Base-by-base conservation (phyloP, 2,797 vertebrate species). In the Enteromius viviparus region DNA sequence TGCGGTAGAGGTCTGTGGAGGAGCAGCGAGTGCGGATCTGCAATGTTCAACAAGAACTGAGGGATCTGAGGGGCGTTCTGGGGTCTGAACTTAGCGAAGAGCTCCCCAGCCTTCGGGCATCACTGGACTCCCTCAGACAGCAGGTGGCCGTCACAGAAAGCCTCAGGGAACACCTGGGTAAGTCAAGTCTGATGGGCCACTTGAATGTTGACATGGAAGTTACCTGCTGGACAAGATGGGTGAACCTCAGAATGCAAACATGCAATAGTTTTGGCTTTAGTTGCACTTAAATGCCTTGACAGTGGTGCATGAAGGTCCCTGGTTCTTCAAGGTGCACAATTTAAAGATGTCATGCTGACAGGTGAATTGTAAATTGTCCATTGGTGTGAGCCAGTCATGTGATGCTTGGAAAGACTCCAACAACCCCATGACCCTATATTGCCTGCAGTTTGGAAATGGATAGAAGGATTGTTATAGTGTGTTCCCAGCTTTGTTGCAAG, bases 121-220 rank as follows among this genome's bases (percentile, higher is more conserved):
- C 93, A 0, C 90, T 97, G 83, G 95, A 96, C 53, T 92, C 91
- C 0, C 55, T 96, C 71, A 95, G 95, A 42, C 92, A 96, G 90
- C 96, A 96, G 84, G 94, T 98, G 68, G 93, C 95, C 3, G 85
- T 94, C 71, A 92, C 95, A 40, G 96, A 97, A 87, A 93, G 92
- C 3, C 94, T 95, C 0, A 92, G 91, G 75, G 95, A 95, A 49
- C 95, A 95, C 83, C 89, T 98, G 90, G 96, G 97, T 98, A 92
- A 32, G 91, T 85, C 80, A 4, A n/a, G 29, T 7, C 40, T n/a
- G 6, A 32, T 17, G 19, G 21, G 23, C 29, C 71, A 55, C 11
- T 9, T 15, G 12, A 75, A 40, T 23, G 21, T 40, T 75, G 32
- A 71, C 23, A 14, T 68, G 10, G 32, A 3, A 68, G 9, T 3